Evolutionary conservation across 35 echinoderm and acorn worm species (phyloP), one percentile per base, ranked within the genome.

Genomic region (Nesometra sesokonis): DNA sequence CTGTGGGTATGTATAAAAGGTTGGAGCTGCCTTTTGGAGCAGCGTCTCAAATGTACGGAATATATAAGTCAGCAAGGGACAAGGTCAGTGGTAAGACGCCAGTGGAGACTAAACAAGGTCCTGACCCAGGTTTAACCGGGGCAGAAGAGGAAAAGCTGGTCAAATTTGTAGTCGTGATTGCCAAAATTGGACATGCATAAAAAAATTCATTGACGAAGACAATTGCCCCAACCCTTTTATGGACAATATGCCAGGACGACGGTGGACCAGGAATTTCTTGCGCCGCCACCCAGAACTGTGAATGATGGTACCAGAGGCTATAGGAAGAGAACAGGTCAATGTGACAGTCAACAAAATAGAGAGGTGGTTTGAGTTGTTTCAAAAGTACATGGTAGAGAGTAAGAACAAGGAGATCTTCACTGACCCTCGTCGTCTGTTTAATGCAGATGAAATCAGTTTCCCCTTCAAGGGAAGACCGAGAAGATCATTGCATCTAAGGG

Each of bases 381-480:
- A 87, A 35, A 35, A 11, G 11, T 67, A 67, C 52, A 67, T 67
- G 52, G 52, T 67, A 13, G 23, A 11, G 52, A 67, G 8, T 19
- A 27, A 27, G 52, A 67, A 67, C 23, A 15, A 43, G 39, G 52
- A 30, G 29, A 33, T 87, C n/a, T 78, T 87, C 21, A 35, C 19
- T 27, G 84, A 93, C 36, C 88, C 84, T 30, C 31, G 19, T 0
- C 33, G 92, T 17, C 76, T 93, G 1, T 93, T 83, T 30, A 89
- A 93, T 35, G 76, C 35, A 11, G 91, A 93, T n/a, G 84, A 93
- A 76, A 82, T 77, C 29, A 77, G 91, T 0, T 93, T 89, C 79
- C 91, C 78, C 83, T 93, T 3, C 46, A 47, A n/a, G 85, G 76
- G 3, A 89, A 93, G 77, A 77, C 77, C 0, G 91, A 89, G 46